Percentiles rank a stretch among this genome's conserved stretches.
Evolutionary conservation across 1,140 invertebrate species (phyloP).

Genomic region (Maconellicoccus hirsutus): DNA sequence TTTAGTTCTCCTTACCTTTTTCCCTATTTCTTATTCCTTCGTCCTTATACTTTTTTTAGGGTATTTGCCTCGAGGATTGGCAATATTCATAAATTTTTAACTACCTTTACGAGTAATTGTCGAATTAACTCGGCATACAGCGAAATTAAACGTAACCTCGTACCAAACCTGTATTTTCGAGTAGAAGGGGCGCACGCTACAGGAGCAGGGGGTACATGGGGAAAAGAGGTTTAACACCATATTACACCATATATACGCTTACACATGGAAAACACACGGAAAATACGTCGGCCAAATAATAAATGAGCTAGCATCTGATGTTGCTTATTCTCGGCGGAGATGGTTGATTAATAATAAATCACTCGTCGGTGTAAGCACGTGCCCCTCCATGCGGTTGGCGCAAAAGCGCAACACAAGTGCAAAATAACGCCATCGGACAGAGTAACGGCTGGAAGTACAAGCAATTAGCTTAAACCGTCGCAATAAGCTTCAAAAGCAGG

Average conservation of each 20-base stretch:
- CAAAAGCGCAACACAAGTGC: not conserved
- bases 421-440: not conserved
- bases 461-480: conserved; percentile 14
- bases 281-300: not conserved
- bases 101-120: not conserved
- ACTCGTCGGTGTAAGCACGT: not conserved
- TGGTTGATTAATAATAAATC: conserved; percentile 13
- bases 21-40: not conserved
- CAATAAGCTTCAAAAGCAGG: not conserved
- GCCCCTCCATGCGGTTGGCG: no score
- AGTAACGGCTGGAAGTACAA: not conserved
- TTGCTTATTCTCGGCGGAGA: not conserved
- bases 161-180: no score
- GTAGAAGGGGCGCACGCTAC: no score
- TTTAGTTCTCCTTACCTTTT: not conserved
- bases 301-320: conserved; percentile 12
- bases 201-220: not conserved
- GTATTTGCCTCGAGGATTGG: not conserved
- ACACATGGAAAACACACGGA: not conserved
- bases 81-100: conserved; percentile 17
- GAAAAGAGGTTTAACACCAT: not conserved
- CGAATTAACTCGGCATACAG: not conserved
- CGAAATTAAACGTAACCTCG: not conserved
- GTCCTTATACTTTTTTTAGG: not conserved
- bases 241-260: no score